Conservation (phyloP, 2,113 vertebrate genomes). For the Fulmarus glacialis region DNA sequence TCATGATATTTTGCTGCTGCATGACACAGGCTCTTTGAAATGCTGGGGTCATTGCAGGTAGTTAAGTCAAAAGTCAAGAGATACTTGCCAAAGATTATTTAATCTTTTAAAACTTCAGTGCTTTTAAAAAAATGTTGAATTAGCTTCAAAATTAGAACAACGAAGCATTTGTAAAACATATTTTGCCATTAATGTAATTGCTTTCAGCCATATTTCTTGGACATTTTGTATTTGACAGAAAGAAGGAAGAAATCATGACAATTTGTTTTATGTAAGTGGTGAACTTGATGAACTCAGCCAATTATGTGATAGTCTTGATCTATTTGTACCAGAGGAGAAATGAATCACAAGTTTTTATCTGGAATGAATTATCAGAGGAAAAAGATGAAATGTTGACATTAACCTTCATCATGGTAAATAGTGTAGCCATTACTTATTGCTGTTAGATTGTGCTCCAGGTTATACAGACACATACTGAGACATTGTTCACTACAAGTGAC, state of each 20-base stretch:
- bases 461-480: not conserved
- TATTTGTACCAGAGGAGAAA: not conserved
- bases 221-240: not conserved
- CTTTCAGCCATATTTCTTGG: conserved; percentile 29
- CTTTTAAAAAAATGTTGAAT: not conserved
- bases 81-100: not conserved
- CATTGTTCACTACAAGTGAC: not conserved
- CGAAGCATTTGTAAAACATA: conserved; percentile 21
- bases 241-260: not conserved
- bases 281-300: conserved; percentile 20
- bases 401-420: not conserved
- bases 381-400: not conserved
- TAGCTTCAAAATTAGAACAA: not conserved
- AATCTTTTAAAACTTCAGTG: not conserved
- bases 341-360: not conserved
- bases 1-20: not conserved
- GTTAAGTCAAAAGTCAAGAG: not conserved
- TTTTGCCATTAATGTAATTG: conserved; percentile 46
- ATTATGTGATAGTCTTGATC: not conserved
- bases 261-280: not conserved
- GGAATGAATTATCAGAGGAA: not conserved
- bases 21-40: not conserved
- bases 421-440: not conserved
- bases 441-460: not conserved
- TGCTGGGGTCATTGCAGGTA: not conserved